Evolutionary conservation across 30 jellyfish, hydroid and myxozoan genomes (phyloP).

Genomic region (Cassiopea andromeda): DNA sequence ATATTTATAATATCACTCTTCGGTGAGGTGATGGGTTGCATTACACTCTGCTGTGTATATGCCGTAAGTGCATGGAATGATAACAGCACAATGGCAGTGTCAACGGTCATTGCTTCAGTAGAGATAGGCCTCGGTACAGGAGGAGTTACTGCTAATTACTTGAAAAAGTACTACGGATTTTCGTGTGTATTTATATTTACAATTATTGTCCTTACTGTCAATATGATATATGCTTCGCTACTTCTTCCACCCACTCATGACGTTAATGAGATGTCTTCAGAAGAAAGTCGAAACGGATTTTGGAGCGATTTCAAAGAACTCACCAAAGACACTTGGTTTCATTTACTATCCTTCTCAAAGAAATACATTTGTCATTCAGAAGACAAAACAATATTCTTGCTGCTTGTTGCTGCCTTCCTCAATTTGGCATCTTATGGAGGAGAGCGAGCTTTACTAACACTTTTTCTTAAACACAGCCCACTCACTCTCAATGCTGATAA

Average conservation of each 20-base stretch:
- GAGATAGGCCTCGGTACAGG: slow-evolving; percentile 39
- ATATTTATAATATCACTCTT: background rate
- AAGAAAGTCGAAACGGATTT: background rate
- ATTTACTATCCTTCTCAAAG: background rate
- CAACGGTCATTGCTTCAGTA: slow-evolving; percentile 17
- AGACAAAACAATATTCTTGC: background rate
- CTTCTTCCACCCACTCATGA: slow-evolving; percentile 2
- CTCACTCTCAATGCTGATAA: slow-evolving; percentile 30
- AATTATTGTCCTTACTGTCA: background rate
- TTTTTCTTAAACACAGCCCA: slow-evolving; percentile 60
- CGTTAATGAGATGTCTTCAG: background rate
- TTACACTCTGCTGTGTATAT: slow-evolving; percentile 41
- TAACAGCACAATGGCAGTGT: slow-evolving; percentile 41
- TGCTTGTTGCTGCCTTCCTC: slow-evolving; percentile 41
- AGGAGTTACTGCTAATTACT: slow-evolving; percentile 5
- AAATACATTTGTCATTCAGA: background rate
- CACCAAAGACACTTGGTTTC: background rate
- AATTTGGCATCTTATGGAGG: slow-evolving; percentile 37
- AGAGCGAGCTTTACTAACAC: slow-evolving; percentile 15
- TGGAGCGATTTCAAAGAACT: background rate
- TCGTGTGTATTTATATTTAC: slow-evolving; percentile 8
- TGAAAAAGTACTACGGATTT: slow-evolving; percentile 37
- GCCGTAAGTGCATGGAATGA: slow-evolving; percentile 29
- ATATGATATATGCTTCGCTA: slow-evolving; percentile 16
- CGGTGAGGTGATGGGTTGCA: slow-evolving; percentile 49